Evolutionary conservation across 2,888 invertebrate species (phyloP).

Genomic region (Tanytarsus gracilentus): DNA sequence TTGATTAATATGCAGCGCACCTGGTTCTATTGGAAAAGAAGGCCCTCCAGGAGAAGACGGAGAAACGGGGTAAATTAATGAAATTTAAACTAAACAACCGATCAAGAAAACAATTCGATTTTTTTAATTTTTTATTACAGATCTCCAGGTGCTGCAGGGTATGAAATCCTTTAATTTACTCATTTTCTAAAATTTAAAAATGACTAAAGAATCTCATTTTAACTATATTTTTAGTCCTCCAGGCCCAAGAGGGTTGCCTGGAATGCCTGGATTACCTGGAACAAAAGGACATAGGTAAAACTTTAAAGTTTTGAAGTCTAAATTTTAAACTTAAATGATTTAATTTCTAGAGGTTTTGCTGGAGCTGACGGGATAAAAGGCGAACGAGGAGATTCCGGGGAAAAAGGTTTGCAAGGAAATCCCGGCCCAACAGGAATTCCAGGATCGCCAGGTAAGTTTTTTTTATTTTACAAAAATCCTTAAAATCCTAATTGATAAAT

Average conservation of each 20-base stretch:
- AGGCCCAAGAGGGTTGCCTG: conserved; percentile 68
- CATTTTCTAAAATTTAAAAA: background rate
- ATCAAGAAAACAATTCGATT: conserved; percentile 3
- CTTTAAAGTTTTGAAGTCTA: background rate
- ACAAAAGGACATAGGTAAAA: no score
- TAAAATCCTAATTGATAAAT: no score
- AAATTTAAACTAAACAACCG: background rate
- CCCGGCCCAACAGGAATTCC: conserved; percentile 59
- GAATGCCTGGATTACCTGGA: no score
- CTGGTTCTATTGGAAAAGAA: conserved; percentile 56
- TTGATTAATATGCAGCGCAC: no score
- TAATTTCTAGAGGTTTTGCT: conserved; percentile 46
- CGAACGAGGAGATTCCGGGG: conserved; percentile 64
- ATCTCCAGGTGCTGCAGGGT: conserved; percentile 31
- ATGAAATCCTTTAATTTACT: no score
- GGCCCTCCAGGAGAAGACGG: conserved; percentile 69
- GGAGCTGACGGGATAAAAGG: conserved; percentile 76
- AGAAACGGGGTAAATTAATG: conserved; percentile 24
- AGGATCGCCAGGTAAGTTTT: conserved; percentile 43
- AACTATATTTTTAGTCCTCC: conserved; percentile 46
- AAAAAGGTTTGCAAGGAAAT: conserved; percentile 62
- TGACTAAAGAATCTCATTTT: background rate
- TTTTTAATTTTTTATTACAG: background rate
- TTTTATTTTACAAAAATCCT: background rate
- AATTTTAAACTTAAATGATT: background rate